Evolutionary conservation across 2,113 vertebrate genomes (phyloP).

Genomic region (Nannobrachium achirus): DNA sequence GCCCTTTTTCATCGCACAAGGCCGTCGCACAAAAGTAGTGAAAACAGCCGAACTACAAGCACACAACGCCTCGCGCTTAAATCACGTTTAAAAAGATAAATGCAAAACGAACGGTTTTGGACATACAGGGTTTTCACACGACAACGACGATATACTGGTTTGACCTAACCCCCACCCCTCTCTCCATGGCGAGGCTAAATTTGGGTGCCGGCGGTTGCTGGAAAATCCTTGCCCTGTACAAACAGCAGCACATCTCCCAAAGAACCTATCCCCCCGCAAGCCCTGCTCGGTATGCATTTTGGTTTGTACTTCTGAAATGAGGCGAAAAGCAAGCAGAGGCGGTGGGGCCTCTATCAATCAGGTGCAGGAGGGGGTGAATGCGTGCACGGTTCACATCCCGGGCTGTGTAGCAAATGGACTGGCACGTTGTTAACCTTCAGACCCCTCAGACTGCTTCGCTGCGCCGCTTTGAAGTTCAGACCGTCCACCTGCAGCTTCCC

Average conservation of each 20-base stretch:
- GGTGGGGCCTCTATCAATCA: slow-evolving; percentile 35
- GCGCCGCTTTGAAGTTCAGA: slow-evolving; percentile 57
- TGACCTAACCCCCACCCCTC: slow-evolving; percentile 26
- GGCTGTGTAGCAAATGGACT: slow-evolving; percentile 62
- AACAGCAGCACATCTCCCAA: slow-evolving; percentile 38
- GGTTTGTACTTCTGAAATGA: slow-evolving; percentile 45
- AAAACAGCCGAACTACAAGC: too few species aligned
- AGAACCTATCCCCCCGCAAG: not conserved
- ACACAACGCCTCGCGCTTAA: too few species aligned
- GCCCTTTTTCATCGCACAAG: too few species aligned
- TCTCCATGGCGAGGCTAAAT: slow-evolving; percentile 42
- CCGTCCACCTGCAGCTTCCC: slow-evolving; percentile 59
- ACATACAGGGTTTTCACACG: slow-evolving; percentile 29
- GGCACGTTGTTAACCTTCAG: slow-evolving; percentile 63
- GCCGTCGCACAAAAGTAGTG: too few species aligned
- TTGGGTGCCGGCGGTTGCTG: slow-evolving; percentile 56
- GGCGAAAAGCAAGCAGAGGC: slow-evolving; percentile 48
- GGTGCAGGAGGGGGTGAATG: slow-evolving; percentile 41
- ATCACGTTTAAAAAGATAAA: too few species aligned
- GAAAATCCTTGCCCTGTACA: slow-evolving; percentile 43
- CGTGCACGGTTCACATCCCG: slow-evolving; percentile 53
- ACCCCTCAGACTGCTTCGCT: slow-evolving; percentile 39
- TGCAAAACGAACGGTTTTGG: too few species aligned
- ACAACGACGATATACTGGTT: slow-evolving; percentile 33
- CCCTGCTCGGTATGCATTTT: not conserved